Conservation (phyloP, 2,113 vertebrate species). For the Speoplatyrhinus poulsoni region DNA sequence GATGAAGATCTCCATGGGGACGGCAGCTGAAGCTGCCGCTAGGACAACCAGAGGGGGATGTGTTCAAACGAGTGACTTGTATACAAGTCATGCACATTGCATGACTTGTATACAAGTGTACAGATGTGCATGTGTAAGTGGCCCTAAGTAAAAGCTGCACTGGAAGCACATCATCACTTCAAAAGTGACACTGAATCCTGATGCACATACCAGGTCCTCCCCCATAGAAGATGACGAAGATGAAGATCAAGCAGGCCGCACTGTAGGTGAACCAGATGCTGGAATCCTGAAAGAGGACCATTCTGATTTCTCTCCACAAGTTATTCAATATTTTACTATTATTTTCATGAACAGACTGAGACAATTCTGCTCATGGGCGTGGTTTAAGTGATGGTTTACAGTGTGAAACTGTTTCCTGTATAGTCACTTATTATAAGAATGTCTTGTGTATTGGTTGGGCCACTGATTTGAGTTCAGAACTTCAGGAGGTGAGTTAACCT, state of each 20-base stretch:
- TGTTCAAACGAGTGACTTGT: not conserved
- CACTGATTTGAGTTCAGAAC: too few relatives aligned
- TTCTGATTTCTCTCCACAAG: not conserved
- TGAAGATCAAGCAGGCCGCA: conserved; percentile 70
- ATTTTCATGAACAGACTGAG: too few relatives aligned
- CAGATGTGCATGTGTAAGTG: not conserved
- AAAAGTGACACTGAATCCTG: not conserved
- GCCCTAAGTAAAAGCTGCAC: not conserved
- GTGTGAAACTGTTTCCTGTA: too few relatives aligned
- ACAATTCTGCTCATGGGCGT: too few relatives aligned
- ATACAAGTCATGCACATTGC: not conserved
- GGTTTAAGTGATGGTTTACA: too few relatives aligned
- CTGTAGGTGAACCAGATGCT: conserved; percentile 76
- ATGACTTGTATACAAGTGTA: not conserved
- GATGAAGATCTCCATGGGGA: conserved; percentile 71
- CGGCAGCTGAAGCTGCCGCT: conserved; percentile 46
- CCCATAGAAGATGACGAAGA: conserved; percentile 75
- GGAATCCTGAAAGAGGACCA: conserved; percentile 64
- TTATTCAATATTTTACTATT: too few relatives aligned
- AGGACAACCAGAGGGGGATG: conserved; percentile 6
- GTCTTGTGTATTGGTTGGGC: too few relatives aligned
- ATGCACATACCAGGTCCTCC: conserved; percentile 79
- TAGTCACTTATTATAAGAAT: too few relatives aligned
- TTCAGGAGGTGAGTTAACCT: too few relatives aligned
- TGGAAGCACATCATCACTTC: not conserved